A percentile compares a stretch with the other conserved stretches of the same genome.
phyloP scores from a whole-genome alignment of 2,113 vertebrate genomes.

The Telmatochromis bifrenatus region DNA sequence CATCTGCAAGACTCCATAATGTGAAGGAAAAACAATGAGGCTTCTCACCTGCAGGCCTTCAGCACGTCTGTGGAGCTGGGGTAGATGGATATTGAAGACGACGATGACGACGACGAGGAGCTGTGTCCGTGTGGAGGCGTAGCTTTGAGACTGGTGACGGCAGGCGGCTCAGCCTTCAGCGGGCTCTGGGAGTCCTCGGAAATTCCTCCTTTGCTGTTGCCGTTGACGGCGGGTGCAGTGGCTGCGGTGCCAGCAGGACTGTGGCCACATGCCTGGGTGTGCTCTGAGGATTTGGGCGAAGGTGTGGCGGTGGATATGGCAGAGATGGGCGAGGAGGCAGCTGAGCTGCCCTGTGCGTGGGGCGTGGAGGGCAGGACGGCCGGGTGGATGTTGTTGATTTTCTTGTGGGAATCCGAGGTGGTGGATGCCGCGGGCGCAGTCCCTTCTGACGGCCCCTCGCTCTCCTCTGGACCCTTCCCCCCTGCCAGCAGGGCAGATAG shows the following conservation, averaged over 20 bases:
- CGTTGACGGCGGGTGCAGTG: slow-evolving; percentile 33
- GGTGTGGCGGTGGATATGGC: slow-evolving; percentile 97
- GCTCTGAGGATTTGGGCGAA: slow-evolving; percentile 93
- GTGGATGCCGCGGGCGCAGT: slow-evolving; percentile 66
- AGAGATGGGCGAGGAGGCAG: slow-evolving; percentile 89
- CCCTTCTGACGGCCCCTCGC: slow-evolving; percentile 59
- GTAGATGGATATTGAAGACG: slow-evolving; percentile 94
- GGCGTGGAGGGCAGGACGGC: slow-evolving; percentile 71
- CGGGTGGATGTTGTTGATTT: slow-evolving; percentile 90
- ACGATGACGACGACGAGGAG: slow-evolving; percentile 75
- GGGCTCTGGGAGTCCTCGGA: slow-evolving; percentile 95
- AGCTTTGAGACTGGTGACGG: slow-evolving; percentile 73
- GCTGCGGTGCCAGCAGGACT: slow-evolving; percentile 77
- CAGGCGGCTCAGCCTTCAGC: slow-evolving; percentile 82
- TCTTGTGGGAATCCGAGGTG: slow-evolving; percentile 51
- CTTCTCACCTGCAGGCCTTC: slow-evolving; percentile 93
- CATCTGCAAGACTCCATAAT: background rate
- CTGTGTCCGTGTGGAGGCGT: slow-evolving; percentile 75
- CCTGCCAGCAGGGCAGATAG: slow-evolving; percentile 97
- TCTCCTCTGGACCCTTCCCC: slow-evolving; percentile 75
- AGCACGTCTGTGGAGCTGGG: slow-evolving; percentile 96
- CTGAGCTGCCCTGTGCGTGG: slow-evolving; percentile 85
- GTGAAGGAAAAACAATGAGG: background rate
- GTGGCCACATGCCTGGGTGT: slow-evolving; percentile 82
- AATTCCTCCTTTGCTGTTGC: slow-evolving; percentile 73